Evolutionary conservation across 2,888 invertebrate species (phyloP).

Genomic region (Xanthia togata): DNA sequence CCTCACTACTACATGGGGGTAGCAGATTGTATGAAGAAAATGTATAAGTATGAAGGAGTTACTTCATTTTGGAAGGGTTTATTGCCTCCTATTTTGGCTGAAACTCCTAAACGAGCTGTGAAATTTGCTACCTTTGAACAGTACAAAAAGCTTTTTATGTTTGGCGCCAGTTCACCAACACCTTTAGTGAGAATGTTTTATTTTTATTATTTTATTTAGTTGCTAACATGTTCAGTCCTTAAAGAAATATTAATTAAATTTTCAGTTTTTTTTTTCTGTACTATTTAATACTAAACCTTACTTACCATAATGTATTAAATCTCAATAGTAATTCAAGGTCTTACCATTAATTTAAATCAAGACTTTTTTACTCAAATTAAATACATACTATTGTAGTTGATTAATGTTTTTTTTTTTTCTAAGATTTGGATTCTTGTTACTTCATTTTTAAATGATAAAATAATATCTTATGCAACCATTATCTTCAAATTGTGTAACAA

Average conservation of each 20-base stretch:
- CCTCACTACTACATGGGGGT: constrained; percentile 94
- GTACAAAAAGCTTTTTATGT: constrained; percentile 96
- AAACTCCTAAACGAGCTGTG: constrained; percentile 98
- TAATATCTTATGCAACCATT: background rate
- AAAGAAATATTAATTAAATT: background rate
- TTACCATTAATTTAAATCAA: background rate
- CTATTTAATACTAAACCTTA: background rate
- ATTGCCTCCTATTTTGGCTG: constrained; percentile 97
- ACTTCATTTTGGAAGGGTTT: constrained; percentile 98
- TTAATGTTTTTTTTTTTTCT: background rate
- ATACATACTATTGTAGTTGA: no score
- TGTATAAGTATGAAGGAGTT: constrained; percentile 96
- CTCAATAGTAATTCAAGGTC: background rate
- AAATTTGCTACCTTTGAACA: constrained; percentile 99
- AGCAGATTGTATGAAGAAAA: constrained; percentile 96
- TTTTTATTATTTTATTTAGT: constrained; percentile 50
- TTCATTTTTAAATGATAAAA: background rate
- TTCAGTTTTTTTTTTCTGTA: background rate
- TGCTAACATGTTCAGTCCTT: background rate
- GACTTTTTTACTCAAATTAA: background rate
- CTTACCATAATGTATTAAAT: background rate
- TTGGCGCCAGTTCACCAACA: constrained; percentile 93
- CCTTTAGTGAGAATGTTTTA: constrained; percentile 91
- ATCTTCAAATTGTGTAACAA: background rate
- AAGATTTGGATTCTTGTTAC: background rate